phyloP scores from a whole-genome alignment of 2,113 vertebrate species.

The Caretta caretta region DNA sequence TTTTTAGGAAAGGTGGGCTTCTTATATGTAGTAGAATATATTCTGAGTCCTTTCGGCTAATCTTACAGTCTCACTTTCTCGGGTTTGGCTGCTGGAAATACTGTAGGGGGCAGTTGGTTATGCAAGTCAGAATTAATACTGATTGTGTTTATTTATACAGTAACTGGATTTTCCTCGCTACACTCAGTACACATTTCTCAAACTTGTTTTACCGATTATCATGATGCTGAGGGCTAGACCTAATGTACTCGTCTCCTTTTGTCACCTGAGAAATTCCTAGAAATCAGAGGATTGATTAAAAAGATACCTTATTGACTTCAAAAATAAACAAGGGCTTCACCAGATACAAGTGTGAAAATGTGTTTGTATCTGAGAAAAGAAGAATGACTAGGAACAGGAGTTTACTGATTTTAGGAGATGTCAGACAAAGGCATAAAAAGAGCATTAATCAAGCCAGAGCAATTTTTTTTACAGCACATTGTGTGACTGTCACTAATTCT shows the following conservation, averaged over 20 bases:
- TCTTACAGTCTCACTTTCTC: not conserved
- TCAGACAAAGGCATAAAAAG: not conserved
- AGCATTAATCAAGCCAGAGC: not conserved
- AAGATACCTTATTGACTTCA: not conserved
- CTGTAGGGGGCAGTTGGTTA: not conserved
- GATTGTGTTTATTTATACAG: not conserved
- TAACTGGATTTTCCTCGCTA: not conserved
- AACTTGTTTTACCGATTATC: not conserved
- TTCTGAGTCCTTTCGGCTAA: not conserved
- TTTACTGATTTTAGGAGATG: not conserved
- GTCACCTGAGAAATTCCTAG: not conserved
- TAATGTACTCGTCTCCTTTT: not conserved
- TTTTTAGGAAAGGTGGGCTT: not conserved
- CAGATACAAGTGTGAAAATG: not conserved
- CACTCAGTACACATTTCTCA: not conserved
- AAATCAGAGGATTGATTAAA: not conserved
- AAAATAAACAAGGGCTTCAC: not conserved
- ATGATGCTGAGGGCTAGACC: not conserved
- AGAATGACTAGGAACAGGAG: rapidly evolving
- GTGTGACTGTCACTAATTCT: not conserved
- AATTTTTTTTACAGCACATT: not conserved
- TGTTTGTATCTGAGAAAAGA: not conserved
- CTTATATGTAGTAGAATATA: not conserved
- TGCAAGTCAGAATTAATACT: not conserved
- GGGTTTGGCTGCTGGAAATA: not conserved